These are phyloP conservation scores for Tenebrosternarchus preto DNA, from an alignment of 2,113 vertebrate species.

Conservation along the genomic window DNA sequence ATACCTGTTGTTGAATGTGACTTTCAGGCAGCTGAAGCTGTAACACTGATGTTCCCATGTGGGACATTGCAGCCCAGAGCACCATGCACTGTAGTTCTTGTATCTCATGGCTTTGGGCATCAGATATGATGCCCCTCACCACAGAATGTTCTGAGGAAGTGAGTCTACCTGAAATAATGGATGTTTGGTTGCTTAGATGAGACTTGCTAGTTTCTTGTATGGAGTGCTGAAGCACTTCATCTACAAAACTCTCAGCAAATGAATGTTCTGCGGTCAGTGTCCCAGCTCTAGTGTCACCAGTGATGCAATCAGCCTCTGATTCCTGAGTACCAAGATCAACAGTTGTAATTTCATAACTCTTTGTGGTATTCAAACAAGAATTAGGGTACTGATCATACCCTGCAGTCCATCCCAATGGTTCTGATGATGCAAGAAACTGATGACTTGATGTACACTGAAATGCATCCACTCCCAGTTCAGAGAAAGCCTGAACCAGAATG, in stretches of 20 bases:
- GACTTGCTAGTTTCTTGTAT: slow-evolving; percentile 27
- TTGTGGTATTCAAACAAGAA: neutral
- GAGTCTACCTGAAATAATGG: neutral
- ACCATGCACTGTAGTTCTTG: slow-evolving; percentile 53
- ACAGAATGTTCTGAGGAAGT: neutral
- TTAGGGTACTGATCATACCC: neutral
- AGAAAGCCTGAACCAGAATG: slow-evolving; percentile 37
- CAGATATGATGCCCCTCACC: slow-evolving; percentile 32
- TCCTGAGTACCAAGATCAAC: neutral
- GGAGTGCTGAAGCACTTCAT: slow-evolving; percentile 35
- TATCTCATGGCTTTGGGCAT: neutral
- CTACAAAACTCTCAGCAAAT: slow-evolving; percentile 39
- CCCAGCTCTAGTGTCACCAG: neutral
- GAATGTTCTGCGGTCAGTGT: neutral
- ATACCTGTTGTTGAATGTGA: slow-evolving; percentile 53
- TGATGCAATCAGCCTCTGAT: neutral
- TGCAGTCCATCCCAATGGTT: slow-evolving; percentile 3
- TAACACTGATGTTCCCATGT: slow-evolving; percentile 19
- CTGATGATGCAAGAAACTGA: neutral
- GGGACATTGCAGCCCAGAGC: slow-evolving; percentile 57
- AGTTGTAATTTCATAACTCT: neutral
- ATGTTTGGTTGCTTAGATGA: slow-evolving; percentile 23
- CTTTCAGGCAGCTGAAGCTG: slow-evolving; percentile 31
- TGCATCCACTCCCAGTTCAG: slow-evolving; percentile 28
- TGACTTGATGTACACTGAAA: slow-evolving; percentile 22